Conservation (phyloP, 1,140 invertebrate genomes). For the Chrysomallon squamiferum region DNA sequence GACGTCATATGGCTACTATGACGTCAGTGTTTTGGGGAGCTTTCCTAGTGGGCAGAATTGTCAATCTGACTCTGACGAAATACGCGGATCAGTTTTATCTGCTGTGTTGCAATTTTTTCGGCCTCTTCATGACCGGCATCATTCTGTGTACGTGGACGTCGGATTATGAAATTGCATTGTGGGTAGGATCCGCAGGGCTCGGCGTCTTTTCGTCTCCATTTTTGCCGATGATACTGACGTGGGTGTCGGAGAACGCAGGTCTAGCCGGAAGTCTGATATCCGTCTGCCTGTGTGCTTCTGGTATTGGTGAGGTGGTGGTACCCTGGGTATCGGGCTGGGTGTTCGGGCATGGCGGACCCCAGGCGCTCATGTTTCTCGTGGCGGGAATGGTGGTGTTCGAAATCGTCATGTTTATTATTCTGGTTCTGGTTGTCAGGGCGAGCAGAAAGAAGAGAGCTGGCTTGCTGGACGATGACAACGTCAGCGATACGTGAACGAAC, state of each 20-base stretch:
- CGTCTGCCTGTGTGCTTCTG: background rate
- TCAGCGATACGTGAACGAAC: too few species aligned
- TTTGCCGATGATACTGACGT: background rate
- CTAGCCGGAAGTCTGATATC: background rate
- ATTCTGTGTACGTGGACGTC: background rate
- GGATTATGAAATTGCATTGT: background rate
- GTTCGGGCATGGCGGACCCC: background rate
- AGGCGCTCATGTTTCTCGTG: background rate
- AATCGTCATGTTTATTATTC: background rate
- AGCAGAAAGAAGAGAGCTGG: background rate
- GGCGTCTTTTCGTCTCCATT: background rate
- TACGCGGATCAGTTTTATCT: background rate
- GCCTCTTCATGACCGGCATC: background rate
- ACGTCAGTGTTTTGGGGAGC: conserved; percentile 1
- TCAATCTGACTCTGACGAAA: background rate
- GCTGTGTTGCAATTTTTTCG: background rate
- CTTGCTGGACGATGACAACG: too few species aligned
- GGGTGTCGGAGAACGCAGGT: background rate
- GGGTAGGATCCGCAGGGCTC: background rate
- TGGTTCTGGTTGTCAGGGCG: background rate
- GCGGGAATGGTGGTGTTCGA: background rate
- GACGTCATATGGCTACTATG: background rate
- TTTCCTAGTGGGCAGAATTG: background rate
- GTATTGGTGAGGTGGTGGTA: background rate
- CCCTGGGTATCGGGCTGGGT: background rate